Conservation (phyloP, 2,888 invertebrate species). For the Drosophila sordidula region DNA sequence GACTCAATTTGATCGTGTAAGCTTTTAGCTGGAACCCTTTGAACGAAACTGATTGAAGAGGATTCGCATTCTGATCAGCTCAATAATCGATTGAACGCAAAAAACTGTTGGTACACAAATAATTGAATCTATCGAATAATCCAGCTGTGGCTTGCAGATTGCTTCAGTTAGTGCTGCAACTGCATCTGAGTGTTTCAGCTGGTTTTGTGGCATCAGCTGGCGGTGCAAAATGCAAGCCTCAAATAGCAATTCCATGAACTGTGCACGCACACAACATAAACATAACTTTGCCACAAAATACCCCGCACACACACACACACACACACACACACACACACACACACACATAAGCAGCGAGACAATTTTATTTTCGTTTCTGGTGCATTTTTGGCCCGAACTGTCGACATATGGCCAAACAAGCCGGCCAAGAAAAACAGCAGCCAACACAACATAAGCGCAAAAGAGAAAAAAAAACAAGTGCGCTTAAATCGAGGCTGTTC, state of each 20-base stretch:
- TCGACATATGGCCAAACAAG: conserved; percentile 55
- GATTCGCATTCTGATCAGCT: background rate
- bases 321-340: conserved; percentile 1
- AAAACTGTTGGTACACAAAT: background rate
- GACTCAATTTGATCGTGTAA: too few species aligned
- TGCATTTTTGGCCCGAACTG: conserved; percentile 39
- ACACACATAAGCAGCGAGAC: conserved; percentile 2
- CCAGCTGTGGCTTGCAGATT: conserved; percentile 22
- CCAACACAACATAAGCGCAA: conserved; percentile 4
- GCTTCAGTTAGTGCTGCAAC: conserved; percentile 14
- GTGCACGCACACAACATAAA: conserved; percentile 63
- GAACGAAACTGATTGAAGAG: background rate
- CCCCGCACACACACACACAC: conserved; percentile 16
- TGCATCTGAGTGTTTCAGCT: conserved; percentile 10
- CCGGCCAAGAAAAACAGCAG: conserved; percentile 51
- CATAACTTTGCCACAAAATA: conserved; percentile 45
- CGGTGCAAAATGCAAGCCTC: conserved; percentile 45
- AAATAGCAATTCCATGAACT: conserved; percentile 72
- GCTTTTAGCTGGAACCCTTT: background rate
- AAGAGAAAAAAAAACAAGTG: conserved; percentile 5
- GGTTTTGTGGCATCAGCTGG: conserved; percentile 50
- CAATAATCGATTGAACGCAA: background rate
- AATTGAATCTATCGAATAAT: conserved; percentile 13
- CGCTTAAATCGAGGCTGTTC: background rate
- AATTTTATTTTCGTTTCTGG: conserved; percentile 44